A percentile compares a stretch with the other conserved stretches of the same genome.
Conservation (phyloP, 2,113 vertebrate genomes). For the Aptenodytes forsteri region DNA sequence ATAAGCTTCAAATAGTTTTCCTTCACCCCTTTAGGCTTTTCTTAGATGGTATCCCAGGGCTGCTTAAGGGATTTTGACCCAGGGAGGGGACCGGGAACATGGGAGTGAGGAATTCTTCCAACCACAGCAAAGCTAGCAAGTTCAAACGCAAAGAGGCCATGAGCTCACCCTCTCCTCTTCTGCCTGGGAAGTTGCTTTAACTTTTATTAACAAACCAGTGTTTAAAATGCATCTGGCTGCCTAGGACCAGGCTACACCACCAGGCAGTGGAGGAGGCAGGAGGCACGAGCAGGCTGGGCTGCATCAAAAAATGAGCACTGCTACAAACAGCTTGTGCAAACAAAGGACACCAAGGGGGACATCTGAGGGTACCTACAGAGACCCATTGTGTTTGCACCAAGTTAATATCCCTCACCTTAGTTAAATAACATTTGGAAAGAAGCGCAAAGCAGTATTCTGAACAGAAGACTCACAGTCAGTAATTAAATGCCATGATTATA, state of each 20-base stretch:
- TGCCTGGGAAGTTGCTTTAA: background rate
- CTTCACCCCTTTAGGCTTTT: background rate
- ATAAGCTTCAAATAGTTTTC: background rate
- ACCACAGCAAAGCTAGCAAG: background rate
- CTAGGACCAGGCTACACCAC: background rate
- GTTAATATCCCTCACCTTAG: background rate
- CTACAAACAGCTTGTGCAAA: background rate
- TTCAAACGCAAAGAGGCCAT: background rate
- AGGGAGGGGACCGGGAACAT: background rate
- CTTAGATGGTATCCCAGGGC: background rate
- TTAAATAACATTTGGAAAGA: background rate
- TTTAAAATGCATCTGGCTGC: background rate
- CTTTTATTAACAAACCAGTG: background rate
- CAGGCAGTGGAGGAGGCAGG: background rate
- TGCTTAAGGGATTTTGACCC: background rate
- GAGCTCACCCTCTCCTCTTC: background rate
- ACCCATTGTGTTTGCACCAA: too few species aligned
- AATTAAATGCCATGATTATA: background rate
- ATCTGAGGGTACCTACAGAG: background rate
- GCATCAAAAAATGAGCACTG: background rate
- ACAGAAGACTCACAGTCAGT: background rate
- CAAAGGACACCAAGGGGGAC: accelerated
- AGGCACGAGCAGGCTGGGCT: background rate
- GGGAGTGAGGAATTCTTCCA: background rate
- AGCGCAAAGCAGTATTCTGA: background rate